A percentile compares a stretch with the other conserved stretches of the same genome.
Evolutionary conservation across 2,113 vertebrate genomes (phyloP).

Genomic region (Heterotilapia buettikoferi): DNA sequence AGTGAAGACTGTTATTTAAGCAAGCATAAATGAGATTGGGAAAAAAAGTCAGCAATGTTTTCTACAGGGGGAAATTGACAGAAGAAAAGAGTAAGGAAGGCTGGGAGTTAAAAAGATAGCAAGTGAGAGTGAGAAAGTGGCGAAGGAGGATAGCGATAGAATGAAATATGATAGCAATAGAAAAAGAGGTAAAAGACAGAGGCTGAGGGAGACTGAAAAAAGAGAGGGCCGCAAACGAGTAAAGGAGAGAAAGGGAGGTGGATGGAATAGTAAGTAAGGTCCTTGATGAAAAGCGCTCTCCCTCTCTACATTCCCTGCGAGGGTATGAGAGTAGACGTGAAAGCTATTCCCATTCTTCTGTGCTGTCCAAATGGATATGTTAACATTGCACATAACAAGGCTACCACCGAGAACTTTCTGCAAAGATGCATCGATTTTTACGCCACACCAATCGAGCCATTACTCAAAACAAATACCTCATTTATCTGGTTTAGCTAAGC

Average conservation of each 20-base stretch:
- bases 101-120: constrained; percentile 1
- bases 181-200: constrained; percentile 48
- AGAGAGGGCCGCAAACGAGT: constrained; percentile 16
- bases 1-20: background rate
- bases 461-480: constrained; percentile 74
- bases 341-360: constrained; percentile 42
- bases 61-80: background rate
- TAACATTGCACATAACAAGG: constrained; percentile 59
- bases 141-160: background rate
- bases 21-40: background rate
- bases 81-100: background rate
- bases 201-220: constrained; percentile 16
- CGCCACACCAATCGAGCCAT: constrained; percentile 64
- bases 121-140: background rate
- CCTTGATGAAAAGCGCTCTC: constrained; percentile 61
- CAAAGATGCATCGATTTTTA: constrained; percentile 66
- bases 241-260: constrained; percentile 24
- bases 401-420: constrained; percentile 54
- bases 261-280: constrained; percentile 53
- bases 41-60: background rate
- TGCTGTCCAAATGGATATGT: constrained; percentile 64
- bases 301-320: constrained; percentile 28
- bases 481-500: constrained; percentile 67
- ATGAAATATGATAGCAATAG: constrained; percentile 44
- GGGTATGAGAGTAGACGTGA: constrained; percentile 47